Conservation (phyloP, 2,888 invertebrate species). For the Diaprepes abbreviatus region DNA sequence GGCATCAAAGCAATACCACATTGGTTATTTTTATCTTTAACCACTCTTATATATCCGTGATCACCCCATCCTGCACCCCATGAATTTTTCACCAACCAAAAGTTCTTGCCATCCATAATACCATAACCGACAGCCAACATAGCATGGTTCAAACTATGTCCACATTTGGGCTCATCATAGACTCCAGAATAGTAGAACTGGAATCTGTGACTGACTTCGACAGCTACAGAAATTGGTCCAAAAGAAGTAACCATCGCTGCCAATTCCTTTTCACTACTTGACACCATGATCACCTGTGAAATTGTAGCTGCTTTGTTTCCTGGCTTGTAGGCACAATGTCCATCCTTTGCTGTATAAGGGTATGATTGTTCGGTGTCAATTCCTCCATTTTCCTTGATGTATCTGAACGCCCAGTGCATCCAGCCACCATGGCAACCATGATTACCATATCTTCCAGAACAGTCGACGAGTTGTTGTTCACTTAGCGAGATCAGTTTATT, state of each 20-base stretch:
- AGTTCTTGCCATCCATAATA: background rate
- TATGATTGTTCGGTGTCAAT: constrained; percentile 89
- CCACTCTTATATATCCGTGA: background rate
- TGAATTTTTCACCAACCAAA: background rate
- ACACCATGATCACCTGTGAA: constrained; percentile 75
- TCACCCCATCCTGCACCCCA: background rate
- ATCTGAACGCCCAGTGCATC: no score
- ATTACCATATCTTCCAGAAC: constrained; percentile 81
- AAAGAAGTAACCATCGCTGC: constrained; percentile 74
- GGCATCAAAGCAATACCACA: background rate
- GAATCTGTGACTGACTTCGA: constrained; percentile 81
- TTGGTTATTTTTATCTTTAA: background rate
- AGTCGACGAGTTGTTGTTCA: constrained; percentile 93
- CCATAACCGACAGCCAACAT: constrained; percentile 1
- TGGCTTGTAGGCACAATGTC: constrained; percentile 79
- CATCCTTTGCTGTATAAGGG: constrained; percentile 85
- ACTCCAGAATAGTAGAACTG: constrained; percentile 80
- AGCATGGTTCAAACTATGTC: constrained; percentile 54
- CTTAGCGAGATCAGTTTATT: constrained; percentile 75
- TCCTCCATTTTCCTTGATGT: no score
- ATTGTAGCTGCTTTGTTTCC: constrained; percentile 77
- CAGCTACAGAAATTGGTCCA: constrained; percentile 88
- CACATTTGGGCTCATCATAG: constrained; percentile 82
- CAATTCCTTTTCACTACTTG: constrained; percentile 62
- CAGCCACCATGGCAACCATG: no score